Evolutionary conservation across 1,140 invertebrate genomes (phyloP).

Genomic region (Brachionus plicatilis): DNA sequence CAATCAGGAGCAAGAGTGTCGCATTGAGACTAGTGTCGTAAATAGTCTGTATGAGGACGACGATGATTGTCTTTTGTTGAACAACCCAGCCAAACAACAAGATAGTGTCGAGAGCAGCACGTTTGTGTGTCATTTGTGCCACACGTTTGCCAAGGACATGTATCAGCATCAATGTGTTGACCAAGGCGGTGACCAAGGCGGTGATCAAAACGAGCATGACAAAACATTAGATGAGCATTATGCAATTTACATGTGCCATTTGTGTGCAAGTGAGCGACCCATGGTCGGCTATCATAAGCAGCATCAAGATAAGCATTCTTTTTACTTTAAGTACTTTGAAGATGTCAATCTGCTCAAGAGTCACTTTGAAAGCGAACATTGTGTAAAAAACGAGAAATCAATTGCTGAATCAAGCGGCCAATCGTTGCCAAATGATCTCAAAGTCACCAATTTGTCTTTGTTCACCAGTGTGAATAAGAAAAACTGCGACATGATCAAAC

Average conservation of each 20-base stretch:
- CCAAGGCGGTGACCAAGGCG: not conserved
- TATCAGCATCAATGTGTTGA: not conserved
- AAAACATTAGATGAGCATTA: not conserved
- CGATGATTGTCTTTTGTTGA: not conserved
- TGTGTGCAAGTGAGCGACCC: not conserved
- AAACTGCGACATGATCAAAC: not conserved
- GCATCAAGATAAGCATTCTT: not conserved
- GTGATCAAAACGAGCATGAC: not conserved
- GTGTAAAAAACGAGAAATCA: not conserved
- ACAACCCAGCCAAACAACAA: not conserved
- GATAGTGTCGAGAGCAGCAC: not conserved
- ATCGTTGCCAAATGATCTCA: not conserved
- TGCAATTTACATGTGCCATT: not conserved
- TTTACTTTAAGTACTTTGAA: not conserved
- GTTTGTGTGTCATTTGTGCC: not conserved
- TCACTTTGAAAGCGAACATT: not conserved
- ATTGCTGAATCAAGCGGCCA: not conserved
- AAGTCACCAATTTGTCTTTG: not conserved
- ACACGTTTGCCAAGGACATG: not conserved
- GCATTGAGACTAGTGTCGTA: constrained; percentile 28
- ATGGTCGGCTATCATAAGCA: not conserved
- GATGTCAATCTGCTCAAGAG: not conserved
- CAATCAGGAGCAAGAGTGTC: not conserved
- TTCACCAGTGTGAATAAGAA: not conserved
- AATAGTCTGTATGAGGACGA: constrained; percentile 22